Evolutionary conservation across 2,888 invertebrate genomes (phyloP).

Genomic region (Athalia cordata): DNA sequence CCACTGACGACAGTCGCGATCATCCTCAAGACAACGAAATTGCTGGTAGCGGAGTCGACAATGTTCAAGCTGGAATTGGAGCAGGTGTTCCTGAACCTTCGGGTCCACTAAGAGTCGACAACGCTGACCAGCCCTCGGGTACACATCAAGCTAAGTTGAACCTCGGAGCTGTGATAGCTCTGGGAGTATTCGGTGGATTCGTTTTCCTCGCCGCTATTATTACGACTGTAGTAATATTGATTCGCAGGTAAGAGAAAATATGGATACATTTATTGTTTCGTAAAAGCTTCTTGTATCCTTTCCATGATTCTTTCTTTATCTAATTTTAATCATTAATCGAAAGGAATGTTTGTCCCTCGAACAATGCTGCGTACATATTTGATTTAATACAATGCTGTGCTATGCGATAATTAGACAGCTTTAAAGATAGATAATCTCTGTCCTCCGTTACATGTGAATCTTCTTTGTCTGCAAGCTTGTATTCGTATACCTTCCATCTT

Average conservation of each 20-base stretch:
- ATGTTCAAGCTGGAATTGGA: conserved; percentile 66
- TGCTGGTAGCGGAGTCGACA: conserved; percentile 73
- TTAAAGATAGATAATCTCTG: conserved; percentile 5
- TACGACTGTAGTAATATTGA: conserved; percentile 90
- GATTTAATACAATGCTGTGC: neutral
- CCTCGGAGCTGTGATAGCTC: conserved; percentile 90
- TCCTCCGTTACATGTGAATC: conserved; percentile 39
- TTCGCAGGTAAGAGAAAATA: conserved; percentile 83
- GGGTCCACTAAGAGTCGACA: conserved; percentile 76
- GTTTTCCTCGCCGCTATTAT: conserved; percentile 92
- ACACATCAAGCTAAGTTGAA: conserved; percentile 81
- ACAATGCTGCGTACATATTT: neutral
- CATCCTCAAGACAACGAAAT: conserved; percentile 91
- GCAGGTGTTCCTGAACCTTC: conserved; percentile 73
- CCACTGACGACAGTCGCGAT: conserved; percentile 73
- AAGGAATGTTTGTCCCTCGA: neutral
- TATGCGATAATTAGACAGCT: conserved; percentile 24
- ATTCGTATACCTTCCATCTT: conserved; percentile 36
- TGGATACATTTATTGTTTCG: conserved; percentile 47
- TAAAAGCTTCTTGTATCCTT: conserved; percentile 41
- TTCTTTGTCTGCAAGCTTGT: conserved; percentile 43
- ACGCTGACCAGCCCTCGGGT: conserved; percentile 62
- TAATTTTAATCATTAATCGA: neutral
- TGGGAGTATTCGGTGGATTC: conserved; percentile 93
- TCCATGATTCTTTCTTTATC: neutral